Evolutionary conservation across 1,140 invertebrate species (phyloP).

Genomic region (Pinna nobilis): DNA sequence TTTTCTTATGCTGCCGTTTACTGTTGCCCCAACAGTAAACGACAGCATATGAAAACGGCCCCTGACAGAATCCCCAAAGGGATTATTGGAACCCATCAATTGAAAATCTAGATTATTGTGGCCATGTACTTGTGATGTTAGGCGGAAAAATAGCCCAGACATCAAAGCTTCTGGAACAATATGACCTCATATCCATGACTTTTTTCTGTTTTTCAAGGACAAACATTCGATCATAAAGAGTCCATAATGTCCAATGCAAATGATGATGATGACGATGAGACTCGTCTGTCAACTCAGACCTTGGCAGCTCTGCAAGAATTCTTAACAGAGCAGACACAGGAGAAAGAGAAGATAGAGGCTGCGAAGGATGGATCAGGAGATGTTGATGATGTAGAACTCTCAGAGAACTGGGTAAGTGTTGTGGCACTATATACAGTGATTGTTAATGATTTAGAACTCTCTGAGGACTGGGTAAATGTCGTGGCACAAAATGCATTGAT

Average conservation of each 20-base stretch:
- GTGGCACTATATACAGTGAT: not conserved
- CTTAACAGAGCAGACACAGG: constrained; percentile 82
- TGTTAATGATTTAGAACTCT: not conserved
- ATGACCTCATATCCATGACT: not conserved
- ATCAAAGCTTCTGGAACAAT: not conserved
- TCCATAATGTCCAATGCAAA: constrained; percentile 42
- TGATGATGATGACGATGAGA: constrained; percentile 81
- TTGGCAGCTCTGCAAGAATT: constrained; percentile 88
- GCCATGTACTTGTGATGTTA: too few relatives aligned
- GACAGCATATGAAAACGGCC: too few relatives aligned
- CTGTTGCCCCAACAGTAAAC: too few relatives aligned
- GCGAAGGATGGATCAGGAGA: constrained; percentile 74
- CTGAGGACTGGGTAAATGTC: not conserved
- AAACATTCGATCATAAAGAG: not conserved
- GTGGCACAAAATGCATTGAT: not conserved
- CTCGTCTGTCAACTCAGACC: constrained; percentile 83
- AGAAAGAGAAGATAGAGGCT: constrained; percentile 70
- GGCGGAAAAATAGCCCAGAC: too few relatives aligned
- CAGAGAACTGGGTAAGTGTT: constrained; percentile 87
- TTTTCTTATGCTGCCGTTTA: too few relatives aligned
- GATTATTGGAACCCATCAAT: too few relatives aligned
- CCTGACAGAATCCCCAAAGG: too few relatives aligned
- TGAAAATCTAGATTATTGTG: too few relatives aligned
- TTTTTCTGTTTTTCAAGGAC: not conserved
- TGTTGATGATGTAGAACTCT: constrained; percentile 74